Percentiles rank a stretch among this genome's conserved stretches.
phyloP scores from a whole-genome alignment of 53 echinoderm and acorn worm genomes.

The Hippasteria phrygiana region DNA sequence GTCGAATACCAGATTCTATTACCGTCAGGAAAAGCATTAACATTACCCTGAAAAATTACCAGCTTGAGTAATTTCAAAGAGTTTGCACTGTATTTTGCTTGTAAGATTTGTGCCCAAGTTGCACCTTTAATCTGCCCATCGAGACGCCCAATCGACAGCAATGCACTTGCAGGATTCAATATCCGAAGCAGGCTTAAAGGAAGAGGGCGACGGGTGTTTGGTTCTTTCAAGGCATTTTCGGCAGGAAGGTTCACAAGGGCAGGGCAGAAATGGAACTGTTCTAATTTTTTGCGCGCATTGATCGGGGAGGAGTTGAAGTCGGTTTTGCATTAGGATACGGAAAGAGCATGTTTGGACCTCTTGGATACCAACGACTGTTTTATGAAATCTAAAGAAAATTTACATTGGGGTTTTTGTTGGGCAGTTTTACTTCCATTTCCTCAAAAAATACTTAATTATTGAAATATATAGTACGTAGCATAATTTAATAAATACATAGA shows the following conservation, averaged over 20 bases:
- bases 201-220: background rate
- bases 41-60: no score
- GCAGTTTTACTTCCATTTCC: no score
- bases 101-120: background rate
- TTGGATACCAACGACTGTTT: slow-evolving; percentile 7
- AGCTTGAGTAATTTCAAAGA: background rate
- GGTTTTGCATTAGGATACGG: background rate
- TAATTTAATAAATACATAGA: no score
- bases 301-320: slow-evolving; percentile 23
- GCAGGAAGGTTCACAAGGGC: slow-evolving; percentile 3
- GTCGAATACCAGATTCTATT: no score
- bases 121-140: slow-evolving; percentile 1
- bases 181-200: background rate
- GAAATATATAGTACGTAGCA: no score
- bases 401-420: no score
- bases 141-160: background rate
- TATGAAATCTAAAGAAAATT: background rate
- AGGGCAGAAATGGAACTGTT: slow-evolving; percentile 21
- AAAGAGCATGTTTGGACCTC: background rate
- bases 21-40: no score
- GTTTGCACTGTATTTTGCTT: background rate
- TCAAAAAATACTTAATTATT: no score
- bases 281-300: slow-evolving; percentile 28
- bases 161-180: slow-evolving; percentile 6
- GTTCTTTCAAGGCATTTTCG: slow-evolving; percentile 19